Percentiles rank a stretch among this genome's conserved stretches.
These are phyloP conservation scores for Electrophaes corylata DNA, from an alignment of 2,888 invertebrate genomes.

Conservation along the genomic window DNA sequence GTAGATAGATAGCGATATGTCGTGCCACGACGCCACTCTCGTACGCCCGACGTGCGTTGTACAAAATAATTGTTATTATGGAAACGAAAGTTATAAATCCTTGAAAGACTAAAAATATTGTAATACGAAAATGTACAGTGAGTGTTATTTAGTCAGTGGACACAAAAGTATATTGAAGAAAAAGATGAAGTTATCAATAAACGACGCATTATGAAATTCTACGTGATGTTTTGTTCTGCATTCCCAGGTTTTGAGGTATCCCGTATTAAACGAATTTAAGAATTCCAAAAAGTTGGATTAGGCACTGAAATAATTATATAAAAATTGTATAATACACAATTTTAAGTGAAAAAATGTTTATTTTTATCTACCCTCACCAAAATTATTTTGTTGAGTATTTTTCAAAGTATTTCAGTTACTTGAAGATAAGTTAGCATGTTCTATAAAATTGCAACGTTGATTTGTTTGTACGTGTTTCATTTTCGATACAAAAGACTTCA, in stretches of 20 bases:
- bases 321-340: background rate
- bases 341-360: background rate
- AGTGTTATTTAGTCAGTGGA: conserved; percentile 85
- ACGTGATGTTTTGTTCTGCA: conserved; percentile 75
- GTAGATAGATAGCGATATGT: conserved; percentile 78
- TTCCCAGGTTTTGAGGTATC: conserved; percentile 44
- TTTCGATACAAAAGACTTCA: conserved; percentile 54
- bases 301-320: background rate
- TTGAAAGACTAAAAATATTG: conserved; percentile 82
- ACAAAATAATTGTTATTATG: conserved; percentile 83
- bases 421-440: background rate
- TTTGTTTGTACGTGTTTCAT: conserved; percentile 9
- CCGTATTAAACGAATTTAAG: conserved; percentile 2
- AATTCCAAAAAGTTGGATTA: background rate
- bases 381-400: background rate
- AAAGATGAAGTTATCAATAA: conserved; percentile 83
- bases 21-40: conserved; percentile 79
- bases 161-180: conserved; percentile 83
- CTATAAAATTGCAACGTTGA: background rate
- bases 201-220: conserved; percentile 79
- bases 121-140: conserved; percentile 84
- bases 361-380: background rate
- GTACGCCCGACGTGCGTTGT: conserved; percentile 79
- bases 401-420: background rate
- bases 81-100: conserved; percentile 78